Evolutionary conservation across 2,888 invertebrate genomes (phyloP).

Genomic region (Sphinx pinastri): DNA sequence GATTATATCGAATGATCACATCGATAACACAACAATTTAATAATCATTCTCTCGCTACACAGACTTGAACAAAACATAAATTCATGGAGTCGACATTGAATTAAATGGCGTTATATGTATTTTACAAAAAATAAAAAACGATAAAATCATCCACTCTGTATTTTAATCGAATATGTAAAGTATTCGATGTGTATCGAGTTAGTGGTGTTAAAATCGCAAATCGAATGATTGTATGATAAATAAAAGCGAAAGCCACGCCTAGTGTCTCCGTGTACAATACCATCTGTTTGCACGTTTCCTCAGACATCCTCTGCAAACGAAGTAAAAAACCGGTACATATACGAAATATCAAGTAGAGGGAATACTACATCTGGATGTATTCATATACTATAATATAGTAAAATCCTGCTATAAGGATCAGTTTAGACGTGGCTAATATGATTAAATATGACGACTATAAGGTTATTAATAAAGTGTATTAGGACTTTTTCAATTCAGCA

Average conservation of each 20-base stretch:
- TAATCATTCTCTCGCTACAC: conserved; percentile 74
- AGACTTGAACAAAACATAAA: conserved; percentile 75
- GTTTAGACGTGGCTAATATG: conserved; percentile 17
- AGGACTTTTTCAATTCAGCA: conserved; percentile 4
- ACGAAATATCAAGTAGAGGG: background rate
- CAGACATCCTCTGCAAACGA: conserved; percentile 92
- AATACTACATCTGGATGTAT: conserved; percentile 46
- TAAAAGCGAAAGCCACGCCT: conserved; percentile 83
- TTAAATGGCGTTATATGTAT: conserved; percentile 54
- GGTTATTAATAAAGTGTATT: background rate
- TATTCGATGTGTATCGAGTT: conserved; percentile 68
- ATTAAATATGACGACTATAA: background rate
- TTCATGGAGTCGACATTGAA: conserved; percentile 58
- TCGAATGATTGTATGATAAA: conserved; percentile 78
- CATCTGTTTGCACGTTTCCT: conserved; percentile 93
- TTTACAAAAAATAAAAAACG: conserved; percentile 47
- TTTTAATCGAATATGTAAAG: conserved; percentile 57
- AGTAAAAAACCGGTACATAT: conserved; percentile 78
- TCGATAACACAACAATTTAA: conserved; percentile 68
- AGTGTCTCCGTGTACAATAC: conserved; percentile 83
- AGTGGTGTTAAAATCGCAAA: conserved; percentile 79
- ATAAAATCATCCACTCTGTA: conserved; percentile 46
- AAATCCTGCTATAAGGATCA: conserved; percentile 17
- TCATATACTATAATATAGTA: conserved; percentile 14
- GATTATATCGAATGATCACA: conserved; percentile 67